These are phyloP conservation scores for Platysternon megacephalum DNA, from an alignment of 2,113 vertebrate species.

Conservation along the genomic window DNA sequence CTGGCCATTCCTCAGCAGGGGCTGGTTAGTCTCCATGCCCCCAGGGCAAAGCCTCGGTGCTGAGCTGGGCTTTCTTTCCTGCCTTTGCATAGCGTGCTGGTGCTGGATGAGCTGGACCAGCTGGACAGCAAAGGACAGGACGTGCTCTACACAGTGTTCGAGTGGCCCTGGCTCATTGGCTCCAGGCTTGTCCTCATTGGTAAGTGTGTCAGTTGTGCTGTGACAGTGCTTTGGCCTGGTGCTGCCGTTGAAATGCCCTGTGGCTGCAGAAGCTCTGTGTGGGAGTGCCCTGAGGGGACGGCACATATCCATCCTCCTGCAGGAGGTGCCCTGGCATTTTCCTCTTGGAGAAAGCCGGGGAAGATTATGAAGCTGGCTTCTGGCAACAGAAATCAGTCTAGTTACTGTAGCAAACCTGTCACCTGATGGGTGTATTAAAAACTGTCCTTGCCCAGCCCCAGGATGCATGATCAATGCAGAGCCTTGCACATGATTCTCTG, in stretches of 20 bases:
- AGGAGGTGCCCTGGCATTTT: background rate
- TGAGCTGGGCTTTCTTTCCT: background rate
- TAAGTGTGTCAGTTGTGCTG: constrained; percentile 66
- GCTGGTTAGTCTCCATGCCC: background rate
- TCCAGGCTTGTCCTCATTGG: constrained; percentile 92
- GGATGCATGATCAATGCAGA: background rate
- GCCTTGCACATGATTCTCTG: background rate
- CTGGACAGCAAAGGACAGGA: constrained; percentile 95
- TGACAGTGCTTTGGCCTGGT: background rate
- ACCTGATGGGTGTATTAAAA: background rate
- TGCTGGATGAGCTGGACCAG: constrained; percentile 97
- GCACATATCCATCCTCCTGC: background rate
- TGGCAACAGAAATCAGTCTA: background rate
- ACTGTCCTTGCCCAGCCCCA: background rate
- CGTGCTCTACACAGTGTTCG: constrained; percentile 95
- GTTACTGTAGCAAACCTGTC: background rate
- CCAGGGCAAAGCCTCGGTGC: background rate
- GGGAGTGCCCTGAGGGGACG: background rate
- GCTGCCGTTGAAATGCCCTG: background rate
- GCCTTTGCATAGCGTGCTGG: constrained; percentile 83
- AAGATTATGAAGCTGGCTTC: background rate
- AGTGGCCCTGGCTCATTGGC: constrained; percentile 87
- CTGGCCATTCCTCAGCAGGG: too few relatives aligned
- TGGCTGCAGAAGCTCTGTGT: background rate
- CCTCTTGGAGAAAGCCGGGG: fast-evolving